Percentiles rank a stretch among this genome's conserved stretches.
These are phyloP conservation scores for Chelidonichthys spinosus DNA, from an alignment of 2,797 vertebrate genomes.

Conservation along the genomic window DNA sequence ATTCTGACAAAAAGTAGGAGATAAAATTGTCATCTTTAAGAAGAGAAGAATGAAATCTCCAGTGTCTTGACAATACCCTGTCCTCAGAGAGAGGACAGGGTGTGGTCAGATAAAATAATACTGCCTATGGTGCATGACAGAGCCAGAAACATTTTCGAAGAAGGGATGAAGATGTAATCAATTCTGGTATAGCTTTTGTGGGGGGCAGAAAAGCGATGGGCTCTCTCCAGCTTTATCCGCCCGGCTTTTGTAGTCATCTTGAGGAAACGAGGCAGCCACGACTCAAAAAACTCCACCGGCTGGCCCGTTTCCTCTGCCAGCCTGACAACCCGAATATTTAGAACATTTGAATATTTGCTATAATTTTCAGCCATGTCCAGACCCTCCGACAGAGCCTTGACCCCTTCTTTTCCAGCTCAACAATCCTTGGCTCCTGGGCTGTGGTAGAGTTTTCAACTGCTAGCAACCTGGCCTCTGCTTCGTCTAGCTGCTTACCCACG, in stretches of 20 bases:
- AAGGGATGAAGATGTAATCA: slow-evolving; percentile 6
- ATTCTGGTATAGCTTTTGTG: slow-evolving; percentile 6
- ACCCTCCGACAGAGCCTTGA: too few species aligned
- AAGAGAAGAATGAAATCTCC: background rate
- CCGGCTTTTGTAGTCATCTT: background rate
- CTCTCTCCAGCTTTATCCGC: background rate
- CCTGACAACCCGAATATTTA: background rate
- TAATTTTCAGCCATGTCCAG: background rate
- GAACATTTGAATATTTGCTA: background rate
- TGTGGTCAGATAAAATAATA: background rate
- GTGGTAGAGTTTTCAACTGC: too few species aligned
- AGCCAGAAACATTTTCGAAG: background rate
- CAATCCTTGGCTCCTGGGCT: too few species aligned
- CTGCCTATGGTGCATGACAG: slow-evolving; percentile 2
- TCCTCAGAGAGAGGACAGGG: background rate
- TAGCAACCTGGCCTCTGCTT: too few species aligned
- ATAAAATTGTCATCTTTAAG: background rate
- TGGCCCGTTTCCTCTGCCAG: slow-evolving; percentile 3
- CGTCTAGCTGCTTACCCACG: too few species aligned
- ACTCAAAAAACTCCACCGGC: too few species aligned
- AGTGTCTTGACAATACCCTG: background rate
- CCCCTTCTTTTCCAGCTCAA: too few species aligned
- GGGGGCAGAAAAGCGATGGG: background rate
- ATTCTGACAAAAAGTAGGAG: slow-evolving; percentile 18
- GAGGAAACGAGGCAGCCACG: background rate